Conservation (phyloP, 2,888 invertebrate species). For the Epinotia demarniana region DNA sequence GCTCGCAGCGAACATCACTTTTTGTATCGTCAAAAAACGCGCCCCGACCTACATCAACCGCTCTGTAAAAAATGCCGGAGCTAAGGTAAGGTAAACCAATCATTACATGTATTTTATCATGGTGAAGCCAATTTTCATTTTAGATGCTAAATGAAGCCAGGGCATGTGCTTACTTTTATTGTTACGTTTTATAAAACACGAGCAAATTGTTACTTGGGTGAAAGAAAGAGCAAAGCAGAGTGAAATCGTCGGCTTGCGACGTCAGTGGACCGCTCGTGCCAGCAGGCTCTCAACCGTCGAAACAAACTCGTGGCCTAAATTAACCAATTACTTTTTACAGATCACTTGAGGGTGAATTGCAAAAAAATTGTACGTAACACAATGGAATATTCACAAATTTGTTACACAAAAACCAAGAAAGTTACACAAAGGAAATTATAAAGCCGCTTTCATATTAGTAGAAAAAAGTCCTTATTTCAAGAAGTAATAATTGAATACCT, state of each 20-base stretch:
- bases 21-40: slow-evolving; percentile 66
- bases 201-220: not conserved
- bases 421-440: too few species aligned
- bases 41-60: slow-evolving; percentile 79
- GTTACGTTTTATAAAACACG: not conserved
- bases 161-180: not conserved
- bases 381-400: too few species aligned
- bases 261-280: slow-evolving; percentile 9
- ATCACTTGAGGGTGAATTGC: too few species aligned
- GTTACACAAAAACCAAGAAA: too few species aligned
- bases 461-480: too few species aligned
- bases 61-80: slow-evolving; percentile 60
- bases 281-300: not conserved
- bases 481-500: too few species aligned
- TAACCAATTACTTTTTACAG: not conserved
- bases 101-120: slow-evolving; percentile 1
- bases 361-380: too few species aligned
- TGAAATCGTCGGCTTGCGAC: slow-evolving; percentile 44
- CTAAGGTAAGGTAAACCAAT: slow-evolving; percentile 33
- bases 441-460: too few species aligned
- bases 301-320: slow-evolving; percentile 3
- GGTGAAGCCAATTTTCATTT: not conserved
- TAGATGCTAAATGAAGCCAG: not conserved
- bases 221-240: slow-evolving; percentile 25
- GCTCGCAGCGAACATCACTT: slow-evolving; percentile 62